A percentile compares a stretch with the other conserved stretches of the same genome.
These are phyloP conservation scores for Apis florea DNA, from an alignment of 1,140 invertebrate species.

Conservation along the genomic window DNA sequence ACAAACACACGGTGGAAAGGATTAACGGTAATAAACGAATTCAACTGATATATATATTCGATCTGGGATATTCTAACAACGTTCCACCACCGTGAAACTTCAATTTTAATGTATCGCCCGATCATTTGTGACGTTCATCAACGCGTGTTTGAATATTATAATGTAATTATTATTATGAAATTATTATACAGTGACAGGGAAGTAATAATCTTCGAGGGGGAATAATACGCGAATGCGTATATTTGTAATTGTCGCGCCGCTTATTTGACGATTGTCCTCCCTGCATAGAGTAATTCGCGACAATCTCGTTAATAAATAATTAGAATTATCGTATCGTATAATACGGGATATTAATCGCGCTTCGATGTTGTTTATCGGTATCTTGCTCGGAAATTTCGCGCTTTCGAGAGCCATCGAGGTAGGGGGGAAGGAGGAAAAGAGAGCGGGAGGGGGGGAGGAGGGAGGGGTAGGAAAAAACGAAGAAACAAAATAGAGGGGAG, in stretches of 20 bases:
- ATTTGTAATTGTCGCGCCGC: slow-evolving; percentile 57
- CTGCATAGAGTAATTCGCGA: slow-evolving; percentile 46
- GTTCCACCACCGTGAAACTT: background rate
- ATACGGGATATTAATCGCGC: slow-evolving; percentile 33
- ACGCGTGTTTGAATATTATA: slow-evolving; percentile 53
- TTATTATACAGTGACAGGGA: slow-evolving; percentile 48
- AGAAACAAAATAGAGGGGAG: too few species aligned
- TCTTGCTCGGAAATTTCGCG: background rate
- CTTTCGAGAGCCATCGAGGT: background rate
- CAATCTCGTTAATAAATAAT: slow-evolving; percentile 64
- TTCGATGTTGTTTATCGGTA: background rate
- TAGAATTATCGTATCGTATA: slow-evolving; percentile 34
- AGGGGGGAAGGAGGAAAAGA: background rate
- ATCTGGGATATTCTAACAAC: slow-evolving; percentile 23
- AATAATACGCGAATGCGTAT: slow-evolving; percentile 40
- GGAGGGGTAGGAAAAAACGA: too few species aligned
- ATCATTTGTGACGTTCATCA: slow-evolving; percentile 40
- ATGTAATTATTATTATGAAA: slow-evolving; percentile 42
- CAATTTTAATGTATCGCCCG: slow-evolving; percentile 29
- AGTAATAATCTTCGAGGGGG: slow-evolving; percentile 53
- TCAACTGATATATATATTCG: too few species aligned
- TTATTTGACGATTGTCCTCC: slow-evolving; percentile 50
- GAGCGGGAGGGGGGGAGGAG: background rate
- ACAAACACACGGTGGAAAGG: background rate
- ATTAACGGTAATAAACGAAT: slow-evolving; percentile 5